A percentile compares a stretch with the other conserved stretches of the same genome.
These are phyloP conservation scores for Acheta domesticus DNA, from an alignment of 2,888 invertebrate genomes.

Conservation along the genomic window DNA sequence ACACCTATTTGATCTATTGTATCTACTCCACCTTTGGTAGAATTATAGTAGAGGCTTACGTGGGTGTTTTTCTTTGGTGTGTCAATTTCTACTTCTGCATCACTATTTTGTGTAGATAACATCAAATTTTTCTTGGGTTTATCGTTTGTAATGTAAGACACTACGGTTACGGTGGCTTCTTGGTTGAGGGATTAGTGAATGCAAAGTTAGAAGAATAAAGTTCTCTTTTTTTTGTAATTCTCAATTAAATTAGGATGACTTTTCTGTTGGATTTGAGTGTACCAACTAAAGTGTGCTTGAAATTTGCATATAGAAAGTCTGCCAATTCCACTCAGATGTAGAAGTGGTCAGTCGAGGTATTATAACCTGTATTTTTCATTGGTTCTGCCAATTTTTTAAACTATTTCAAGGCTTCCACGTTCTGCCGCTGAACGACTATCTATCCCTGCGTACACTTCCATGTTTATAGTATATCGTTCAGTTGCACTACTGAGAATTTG, in stretches of 20 bases:
- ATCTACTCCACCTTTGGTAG: too few species aligned
- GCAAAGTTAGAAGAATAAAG: background rate
- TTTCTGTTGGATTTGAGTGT: background rate
- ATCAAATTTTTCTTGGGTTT: background rate
- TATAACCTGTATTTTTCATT: background rate
- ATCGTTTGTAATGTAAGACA: background rate
- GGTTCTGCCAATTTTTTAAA: background rate
- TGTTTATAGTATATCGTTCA: background rate
- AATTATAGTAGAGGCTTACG: too few species aligned
- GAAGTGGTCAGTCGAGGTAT: background rate
- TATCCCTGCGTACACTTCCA: background rate
- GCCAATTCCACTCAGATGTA: background rate
- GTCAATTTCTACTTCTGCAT: too few species aligned
- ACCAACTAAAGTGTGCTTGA: background rate
- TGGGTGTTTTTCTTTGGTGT: too few species aligned
- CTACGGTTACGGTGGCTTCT: background rate
- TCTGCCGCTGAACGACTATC: background rate
- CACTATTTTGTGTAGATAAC: background rate
- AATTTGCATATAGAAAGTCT: background rate
- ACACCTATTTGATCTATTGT: too few species aligned
- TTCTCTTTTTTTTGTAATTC: background rate
- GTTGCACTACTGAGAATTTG: background rate
- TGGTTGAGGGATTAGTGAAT: background rate
- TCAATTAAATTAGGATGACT: background rate
- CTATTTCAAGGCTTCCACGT: background rate